Evolutionary conservation across 2,113 vertebrate genomes (phyloP).

Genomic region (Petroica traversi): DNA sequence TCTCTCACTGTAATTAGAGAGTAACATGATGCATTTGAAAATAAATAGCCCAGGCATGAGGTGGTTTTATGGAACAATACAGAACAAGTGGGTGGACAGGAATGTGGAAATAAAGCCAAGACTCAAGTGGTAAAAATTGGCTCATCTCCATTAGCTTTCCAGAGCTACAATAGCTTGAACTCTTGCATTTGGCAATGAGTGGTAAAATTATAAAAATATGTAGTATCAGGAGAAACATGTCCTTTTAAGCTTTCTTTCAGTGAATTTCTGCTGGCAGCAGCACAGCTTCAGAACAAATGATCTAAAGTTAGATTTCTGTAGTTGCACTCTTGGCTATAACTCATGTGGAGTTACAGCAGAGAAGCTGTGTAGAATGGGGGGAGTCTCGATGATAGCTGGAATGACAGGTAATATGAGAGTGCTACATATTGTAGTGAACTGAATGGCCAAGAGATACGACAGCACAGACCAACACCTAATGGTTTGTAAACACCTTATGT

Average conservation of each 20-base stretch:
- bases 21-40: constrained; percentile 28
- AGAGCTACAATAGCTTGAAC: constrained; percentile 19
- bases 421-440: neutral
- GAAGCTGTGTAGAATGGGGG: neutral
- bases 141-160: neutral
- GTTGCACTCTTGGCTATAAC: neutral
- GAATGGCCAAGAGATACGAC: neutral
- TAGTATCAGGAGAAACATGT: neutral
- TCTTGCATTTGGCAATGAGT: neutral
- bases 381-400: neutral
- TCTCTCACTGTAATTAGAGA: constrained; percentile 32
- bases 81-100: constrained; percentile 40
- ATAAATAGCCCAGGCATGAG: constrained; percentile 41
- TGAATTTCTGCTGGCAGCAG: constrained; percentile 5
- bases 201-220: neutral
- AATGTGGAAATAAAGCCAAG: constrained; percentile 15
- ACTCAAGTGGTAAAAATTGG: neutral
- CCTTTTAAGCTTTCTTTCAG: constrained; percentile 21
- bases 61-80: constrained; percentile 39
- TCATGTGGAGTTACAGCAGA: neutral
- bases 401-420: neutral
- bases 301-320: constrained; percentile 15
- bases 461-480: neutral
- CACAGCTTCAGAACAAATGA: neutral
- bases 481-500: too few species aligned